These are phyloP conservation scores for Quadriops clusia DNA, from an alignment of 2,888 invertebrate genomes.

Conservation along the genomic window DNA sequence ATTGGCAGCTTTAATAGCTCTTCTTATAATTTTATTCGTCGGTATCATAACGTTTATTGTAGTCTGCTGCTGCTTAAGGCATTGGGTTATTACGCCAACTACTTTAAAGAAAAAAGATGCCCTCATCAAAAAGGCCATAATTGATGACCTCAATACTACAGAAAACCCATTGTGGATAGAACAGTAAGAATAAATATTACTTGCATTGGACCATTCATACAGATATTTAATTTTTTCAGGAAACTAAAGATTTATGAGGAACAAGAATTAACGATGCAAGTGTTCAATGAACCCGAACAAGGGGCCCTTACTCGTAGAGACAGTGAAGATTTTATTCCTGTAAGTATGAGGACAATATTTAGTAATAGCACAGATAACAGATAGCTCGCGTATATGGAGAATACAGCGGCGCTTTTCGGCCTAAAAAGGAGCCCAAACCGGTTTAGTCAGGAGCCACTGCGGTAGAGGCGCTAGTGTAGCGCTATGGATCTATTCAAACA, in stretches of 20 bases:
- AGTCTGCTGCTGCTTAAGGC: constrained; percentile 77
- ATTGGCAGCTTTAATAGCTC: constrained; percentile 71
- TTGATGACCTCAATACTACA: constrained; percentile 77
- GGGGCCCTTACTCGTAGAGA: constrained; percentile 33
- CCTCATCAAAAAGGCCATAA: constrained; percentile 67
- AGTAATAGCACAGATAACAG: no score
- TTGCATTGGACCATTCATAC: neutral
- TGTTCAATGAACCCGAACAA: constrained; percentile 68
- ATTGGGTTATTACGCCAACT: constrained; percentile 77
- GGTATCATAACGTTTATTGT: constrained; percentile 78
- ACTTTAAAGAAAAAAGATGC: constrained; percentile 74
- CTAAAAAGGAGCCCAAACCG: no score
- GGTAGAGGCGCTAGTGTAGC: no score
- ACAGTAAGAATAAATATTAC: constrained; percentile 47
- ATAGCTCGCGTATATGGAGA: no score
- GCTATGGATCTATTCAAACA: no score
- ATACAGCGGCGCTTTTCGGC: no score
- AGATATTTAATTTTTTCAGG: constrained; percentile 31
- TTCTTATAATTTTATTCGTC: constrained; percentile 73
- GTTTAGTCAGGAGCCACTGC: no score
- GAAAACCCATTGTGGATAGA: constrained; percentile 90
- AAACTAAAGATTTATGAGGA: constrained; percentile 83
- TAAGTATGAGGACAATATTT: constrained; percentile 23
- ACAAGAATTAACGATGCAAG: constrained; percentile 88
- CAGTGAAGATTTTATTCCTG: constrained; percentile 41